phyloP scores from a whole-genome alignment of 1,140 invertebrate genomes.

The Zaprionus africanus region DNA sequence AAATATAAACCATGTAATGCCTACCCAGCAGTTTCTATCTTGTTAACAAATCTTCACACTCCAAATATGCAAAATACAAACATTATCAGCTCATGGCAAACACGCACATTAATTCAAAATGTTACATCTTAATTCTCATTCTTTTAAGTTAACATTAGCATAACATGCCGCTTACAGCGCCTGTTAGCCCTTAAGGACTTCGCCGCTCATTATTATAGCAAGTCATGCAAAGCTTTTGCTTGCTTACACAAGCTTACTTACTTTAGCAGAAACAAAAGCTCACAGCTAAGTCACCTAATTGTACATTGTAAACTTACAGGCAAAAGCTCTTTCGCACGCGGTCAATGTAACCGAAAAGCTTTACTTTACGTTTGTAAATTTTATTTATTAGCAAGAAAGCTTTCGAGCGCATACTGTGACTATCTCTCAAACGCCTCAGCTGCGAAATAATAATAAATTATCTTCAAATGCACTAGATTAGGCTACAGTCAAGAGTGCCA shows the following conservation, averaged over 20 bases:
- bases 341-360: slow-evolving; percentile 13
- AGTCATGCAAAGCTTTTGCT: slow-evolving; percentile 18
- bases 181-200: background rate
- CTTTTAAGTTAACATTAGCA: background rate
- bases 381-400: slow-evolving; percentile 17
- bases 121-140: too few species aligned
- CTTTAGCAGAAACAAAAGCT: slow-evolving; percentile 15
- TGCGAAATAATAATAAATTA: slow-evolving; percentile 68
- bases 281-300: background rate
- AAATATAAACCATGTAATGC: too few species aligned
- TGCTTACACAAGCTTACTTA: slow-evolving; percentile 12
- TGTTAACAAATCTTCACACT: too few species aligned
- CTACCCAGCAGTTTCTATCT: too few species aligned
- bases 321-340: background rate
- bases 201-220: background rate
- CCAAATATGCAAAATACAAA: too few species aligned
- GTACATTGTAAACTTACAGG: slow-evolving; percentile 21
- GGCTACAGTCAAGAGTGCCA: slow-evolving; percentile 41
- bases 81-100: too few species aligned
- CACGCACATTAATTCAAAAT: too few species aligned
- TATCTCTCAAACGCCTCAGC: slow-evolving; percentile 29
- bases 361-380: background rate
- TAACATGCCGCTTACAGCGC: background rate
- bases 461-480: slow-evolving; percentile 64
- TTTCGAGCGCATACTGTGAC: slow-evolving; percentile 31